Evolutionary conservation across 2,888 invertebrate genomes (phyloP), one percentile per base, ranked within the genome.

Genomic region (Stegana nigrithorax): DNA sequence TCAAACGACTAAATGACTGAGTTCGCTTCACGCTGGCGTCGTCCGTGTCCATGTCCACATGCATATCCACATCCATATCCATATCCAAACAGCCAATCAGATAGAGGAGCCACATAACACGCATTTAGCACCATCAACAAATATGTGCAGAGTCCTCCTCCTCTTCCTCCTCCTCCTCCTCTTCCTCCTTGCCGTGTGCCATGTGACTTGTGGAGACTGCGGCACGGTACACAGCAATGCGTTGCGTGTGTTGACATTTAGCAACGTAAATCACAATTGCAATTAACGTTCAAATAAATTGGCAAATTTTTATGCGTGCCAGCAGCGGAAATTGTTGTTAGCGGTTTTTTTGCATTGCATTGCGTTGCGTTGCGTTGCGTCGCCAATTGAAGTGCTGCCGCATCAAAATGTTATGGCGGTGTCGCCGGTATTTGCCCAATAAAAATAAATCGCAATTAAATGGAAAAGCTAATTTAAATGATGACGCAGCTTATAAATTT

Each of bases 371-470:
- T n/a, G n/a, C n/a, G n/a, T 51, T 44, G 29, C 61, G 14, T 51
- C 44, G 64, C 65, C 68, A 63, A 63, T 80, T 71, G 73, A 77
- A 79, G 77, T n/a, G n/a, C n/a, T 32, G 32, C 12, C 6, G 12
- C 12, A 8, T 32, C 12, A 29, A 29, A 29, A 80, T 73, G 78
- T 71, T 73, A 73, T 80, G 17, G 39, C 23, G 14, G 5, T 17
- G n/a, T n/a, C n/a, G 47, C 25, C 21, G n/a, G n/a, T 21, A 47
- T 21, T 73, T 73, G 79, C 62, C 60, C 73, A 80, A 77, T 80
- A 77, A 77, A 80, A 80, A 71, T 77, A 80, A 77, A 77, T 79
- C 77, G 79, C 76, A 80, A 77, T 77, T 74, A 77, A 77, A 73
- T 75, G 73, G 70, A 73, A 77, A 77, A 78, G 73, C 67, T 78